These are phyloP conservation scores for Danio choprae DNA, from an alignment of 2,797 vertebrate genomes.

Conservation along the genomic window DNA sequence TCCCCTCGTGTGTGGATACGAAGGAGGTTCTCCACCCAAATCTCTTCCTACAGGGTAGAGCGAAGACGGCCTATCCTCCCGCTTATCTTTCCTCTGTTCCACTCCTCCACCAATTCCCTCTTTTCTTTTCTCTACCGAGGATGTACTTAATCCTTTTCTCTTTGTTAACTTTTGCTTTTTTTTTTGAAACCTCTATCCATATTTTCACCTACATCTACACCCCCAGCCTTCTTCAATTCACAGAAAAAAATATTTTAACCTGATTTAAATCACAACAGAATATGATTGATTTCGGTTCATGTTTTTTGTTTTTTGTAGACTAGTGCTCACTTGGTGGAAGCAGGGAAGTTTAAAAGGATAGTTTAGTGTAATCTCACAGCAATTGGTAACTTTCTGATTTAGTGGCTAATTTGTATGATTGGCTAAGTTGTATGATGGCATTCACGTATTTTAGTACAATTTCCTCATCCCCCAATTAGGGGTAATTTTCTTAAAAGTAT, in stretches of 20 bases:
- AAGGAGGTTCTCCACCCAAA: slow-evolving; percentile 54
- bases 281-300: slow-evolving; percentile 38
- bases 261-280: slow-evolving; percentile 39
- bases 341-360: not conserved
- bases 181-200: slow-evolving; percentile 39
- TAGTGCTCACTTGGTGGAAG: not conserved
- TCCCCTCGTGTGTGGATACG: slow-evolving; percentile 27
- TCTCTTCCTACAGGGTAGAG: slow-evolving; percentile 49
- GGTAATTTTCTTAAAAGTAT: too few relatives aligned
- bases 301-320: not conserved
- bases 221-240: slow-evolving; percentile 39
- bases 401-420: too few relatives aligned
- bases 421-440: too few relatives aligned
- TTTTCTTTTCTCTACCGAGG: slow-evolving; percentile 43
- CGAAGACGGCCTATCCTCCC: slow-evolving; percentile 40
- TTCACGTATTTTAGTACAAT: too few relatives aligned
- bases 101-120: slow-evolving; percentile 46
- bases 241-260: slow-evolving; percentile 35
- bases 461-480: too few relatives aligned
- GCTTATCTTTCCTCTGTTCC: slow-evolving; percentile 48
- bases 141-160: slow-evolving; percentile 45
- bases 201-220: slow-evolving; percentile 60
- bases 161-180: slow-evolving; percentile 50
- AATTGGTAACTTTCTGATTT: too few relatives aligned
- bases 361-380: not conserved